Percentiles rank a stretch among this genome's conserved stretches.
Conservation (phyloP, 2,888 invertebrate genomes). For the Conus canariensis region DNA sequence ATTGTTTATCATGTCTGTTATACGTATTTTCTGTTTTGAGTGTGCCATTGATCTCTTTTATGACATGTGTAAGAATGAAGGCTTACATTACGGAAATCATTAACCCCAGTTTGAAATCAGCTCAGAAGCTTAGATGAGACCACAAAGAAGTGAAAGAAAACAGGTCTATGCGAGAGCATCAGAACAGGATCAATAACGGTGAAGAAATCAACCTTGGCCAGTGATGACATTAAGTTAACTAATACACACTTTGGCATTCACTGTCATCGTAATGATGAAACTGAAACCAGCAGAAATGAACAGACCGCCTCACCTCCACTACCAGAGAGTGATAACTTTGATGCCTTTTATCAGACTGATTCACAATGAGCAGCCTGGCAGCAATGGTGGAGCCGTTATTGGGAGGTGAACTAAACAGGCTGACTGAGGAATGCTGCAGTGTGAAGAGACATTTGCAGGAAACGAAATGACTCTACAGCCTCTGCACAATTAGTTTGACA, state of each 20-base stretch:
- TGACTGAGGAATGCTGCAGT: background rate
- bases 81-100: background rate
- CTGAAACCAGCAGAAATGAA: background rate
- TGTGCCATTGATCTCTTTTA: too few species aligned
- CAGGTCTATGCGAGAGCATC: background rate
- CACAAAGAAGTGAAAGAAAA: background rate
- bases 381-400: background rate
- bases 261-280: background rate
- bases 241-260: too few species aligned
- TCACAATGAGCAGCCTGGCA: background rate
- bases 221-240: background rate
- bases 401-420: constrained; percentile 15
- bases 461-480: background rate
- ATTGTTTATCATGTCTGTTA: too few species aligned
- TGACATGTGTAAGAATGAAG: background rate
- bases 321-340: constrained; percentile 12
- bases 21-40: too few species aligned
- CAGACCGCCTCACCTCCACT: background rate
- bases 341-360: background rate
- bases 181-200: background rate
- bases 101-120: background rate
- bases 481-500: background rate
- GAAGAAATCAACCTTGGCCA: background rate
- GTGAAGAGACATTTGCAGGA: background rate
- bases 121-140: background rate